A percentile compares a stretch with the other conserved stretches of the same genome.
Evolutionary conservation across 1,140 invertebrate genomes (phyloP).

Genomic region (Diuraphis noxia): DNA sequence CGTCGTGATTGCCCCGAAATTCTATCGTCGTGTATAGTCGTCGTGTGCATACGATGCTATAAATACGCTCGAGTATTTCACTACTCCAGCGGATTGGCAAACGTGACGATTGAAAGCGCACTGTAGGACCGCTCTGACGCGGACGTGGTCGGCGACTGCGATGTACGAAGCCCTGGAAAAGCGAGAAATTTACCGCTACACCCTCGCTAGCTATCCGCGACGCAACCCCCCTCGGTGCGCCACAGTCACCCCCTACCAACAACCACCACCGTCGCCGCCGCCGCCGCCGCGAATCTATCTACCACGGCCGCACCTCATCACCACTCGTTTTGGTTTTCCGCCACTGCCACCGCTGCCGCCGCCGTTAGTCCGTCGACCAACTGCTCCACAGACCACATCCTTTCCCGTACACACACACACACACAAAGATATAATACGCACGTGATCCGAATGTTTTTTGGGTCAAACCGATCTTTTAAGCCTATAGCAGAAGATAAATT

Average conservation of each 20-base stretch:
- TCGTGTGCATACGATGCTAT: not conserved
- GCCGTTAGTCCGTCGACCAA: not conserved
- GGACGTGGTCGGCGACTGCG: conserved; percentile 49
- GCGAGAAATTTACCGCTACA: conserved; percentile 40
- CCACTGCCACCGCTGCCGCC: not conserved
- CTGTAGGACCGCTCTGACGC: conserved; percentile 43
- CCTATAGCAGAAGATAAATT: conserved; percentile 42
- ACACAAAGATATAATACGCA: conserved; percentile 13
- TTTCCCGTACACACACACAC: not conserved
- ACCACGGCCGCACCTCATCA: not conserved
- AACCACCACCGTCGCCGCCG: no score
- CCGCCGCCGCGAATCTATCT: not conserved
- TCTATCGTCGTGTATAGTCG: not conserved
- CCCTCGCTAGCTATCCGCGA: not conserved
- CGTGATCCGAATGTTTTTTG: conserved; percentile 41
- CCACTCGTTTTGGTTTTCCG: not conserved
- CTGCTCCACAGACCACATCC: conserved; percentile 11
- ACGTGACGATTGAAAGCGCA: not conserved
- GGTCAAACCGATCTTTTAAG: conserved; percentile 42
- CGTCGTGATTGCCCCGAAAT: not conserved
- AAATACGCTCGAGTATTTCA: no score
- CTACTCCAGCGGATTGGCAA: not conserved
- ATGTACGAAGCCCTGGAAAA: conserved; percentile 34
- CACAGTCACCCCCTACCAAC: not conserved
- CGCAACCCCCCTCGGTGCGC: not conserved